Conservation (phyloP, 1,140 invertebrate species). For the Pseudomyrmex flavicornis region DNA sequence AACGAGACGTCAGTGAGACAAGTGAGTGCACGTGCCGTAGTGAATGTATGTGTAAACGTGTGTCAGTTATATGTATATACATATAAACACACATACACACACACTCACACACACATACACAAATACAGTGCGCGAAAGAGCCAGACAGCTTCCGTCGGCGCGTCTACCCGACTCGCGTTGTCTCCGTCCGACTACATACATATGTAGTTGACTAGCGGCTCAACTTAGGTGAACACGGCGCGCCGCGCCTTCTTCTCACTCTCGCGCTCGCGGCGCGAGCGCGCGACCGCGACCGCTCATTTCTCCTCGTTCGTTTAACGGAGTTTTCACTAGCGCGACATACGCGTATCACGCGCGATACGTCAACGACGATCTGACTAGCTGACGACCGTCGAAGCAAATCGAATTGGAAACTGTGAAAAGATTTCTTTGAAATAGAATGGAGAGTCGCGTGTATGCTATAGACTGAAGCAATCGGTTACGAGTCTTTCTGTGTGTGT, state of each 20-base stretch:
- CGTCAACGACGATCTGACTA: slow-evolving; percentile 19
- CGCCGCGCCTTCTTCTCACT: slow-evolving; percentile 42
- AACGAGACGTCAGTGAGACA: slow-evolving; percentile 26
- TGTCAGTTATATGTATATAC: neutral
- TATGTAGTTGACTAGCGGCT: too few species aligned
- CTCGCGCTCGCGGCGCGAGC: slow-evolving; percentile 21
- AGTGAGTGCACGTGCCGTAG: slow-evolving; percentile 32
- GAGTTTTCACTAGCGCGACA: slow-evolving; percentile 68
- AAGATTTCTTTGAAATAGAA: slow-evolving; percentile 58
- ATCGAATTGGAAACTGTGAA: slow-evolving; percentile 37
- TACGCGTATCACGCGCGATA: slow-evolving; percentile 35
- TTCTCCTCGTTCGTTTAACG: slow-evolving; percentile 56
- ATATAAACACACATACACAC: too few species aligned
- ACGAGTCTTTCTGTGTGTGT: slow-evolving; percentile 37
- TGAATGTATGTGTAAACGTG: slow-evolving; percentile 22
- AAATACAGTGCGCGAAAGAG: neutral
- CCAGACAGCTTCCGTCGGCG: neutral
- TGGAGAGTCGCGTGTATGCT: slow-evolving; percentile 58
- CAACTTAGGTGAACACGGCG: too few species aligned
- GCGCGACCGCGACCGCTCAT: slow-evolving; percentile 36
- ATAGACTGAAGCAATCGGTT: slow-evolving; percentile 52
- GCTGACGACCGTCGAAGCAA: slow-evolving; percentile 28
- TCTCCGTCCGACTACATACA: slow-evolving; percentile 51
- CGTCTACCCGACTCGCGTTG: slow-evolving; percentile 2
- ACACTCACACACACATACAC: neutral